These are phyloP conservation scores for Podabrus alpinus DNA, from an alignment of 2,888 invertebrate species.

Conservation along the genomic window DNA sequence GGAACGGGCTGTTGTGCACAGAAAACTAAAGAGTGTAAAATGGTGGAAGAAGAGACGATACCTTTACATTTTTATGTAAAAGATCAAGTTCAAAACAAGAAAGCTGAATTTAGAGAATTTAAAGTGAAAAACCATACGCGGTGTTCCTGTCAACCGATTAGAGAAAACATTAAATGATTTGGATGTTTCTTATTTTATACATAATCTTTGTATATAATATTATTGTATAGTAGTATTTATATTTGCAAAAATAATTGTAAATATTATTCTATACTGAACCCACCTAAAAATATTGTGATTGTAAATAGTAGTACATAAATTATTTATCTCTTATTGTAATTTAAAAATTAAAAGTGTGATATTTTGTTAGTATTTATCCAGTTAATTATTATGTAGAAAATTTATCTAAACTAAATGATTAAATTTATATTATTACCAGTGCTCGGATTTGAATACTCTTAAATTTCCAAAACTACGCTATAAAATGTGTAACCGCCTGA, in stretches of 20 bases:
- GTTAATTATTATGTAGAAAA: neutral
- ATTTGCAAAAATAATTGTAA: neutral
- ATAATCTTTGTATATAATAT: neutral
- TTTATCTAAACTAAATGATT: neutral
- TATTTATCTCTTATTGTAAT: conserved; percentile 16
- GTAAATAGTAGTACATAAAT: conserved; percentile 27
- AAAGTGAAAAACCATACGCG: conserved; percentile 43
- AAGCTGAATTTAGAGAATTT: conserved; percentile 36
- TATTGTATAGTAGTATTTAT: neutral
- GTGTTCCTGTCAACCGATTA: conserved; percentile 41
- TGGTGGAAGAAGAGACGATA: conserved; percentile 38
- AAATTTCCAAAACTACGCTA: neutral
- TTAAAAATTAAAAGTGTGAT: conserved; percentile 13
- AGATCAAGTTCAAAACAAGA: conserved; percentile 25
- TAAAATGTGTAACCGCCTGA: too few relatives aligned
- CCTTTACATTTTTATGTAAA: conserved; percentile 38
- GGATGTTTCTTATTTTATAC: neutral
- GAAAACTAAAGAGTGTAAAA: conserved; percentile 38
- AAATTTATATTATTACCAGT: neutral
- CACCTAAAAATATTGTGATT: conserved; percentile 11
- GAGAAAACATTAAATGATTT: conserved; percentile 28
- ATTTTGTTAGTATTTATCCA: conserved; percentile 20
- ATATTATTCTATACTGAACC: neutral
- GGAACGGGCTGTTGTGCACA: conserved; percentile 47
- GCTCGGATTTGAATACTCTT: neutral